These are phyloP conservation scores for Poicephalus meyeri DNA, from an alignment of 2,113 vertebrate species.

Conservation along the genomic window DNA sequence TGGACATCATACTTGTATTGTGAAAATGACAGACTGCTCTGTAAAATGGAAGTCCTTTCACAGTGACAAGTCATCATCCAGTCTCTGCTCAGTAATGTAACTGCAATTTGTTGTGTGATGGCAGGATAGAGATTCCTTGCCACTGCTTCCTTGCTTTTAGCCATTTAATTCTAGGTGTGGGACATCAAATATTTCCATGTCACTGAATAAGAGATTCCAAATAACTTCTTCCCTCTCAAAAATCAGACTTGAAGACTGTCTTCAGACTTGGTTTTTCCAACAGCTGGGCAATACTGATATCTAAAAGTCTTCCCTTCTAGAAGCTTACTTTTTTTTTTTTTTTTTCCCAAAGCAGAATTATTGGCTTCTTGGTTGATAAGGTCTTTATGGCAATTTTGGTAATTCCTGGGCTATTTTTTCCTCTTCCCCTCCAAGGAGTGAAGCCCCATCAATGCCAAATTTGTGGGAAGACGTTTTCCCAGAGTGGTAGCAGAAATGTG, in stretches of 20 bases:
- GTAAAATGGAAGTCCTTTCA: neutral
- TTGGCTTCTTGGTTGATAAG: neutral
- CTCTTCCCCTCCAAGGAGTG: conserved; percentile 81
- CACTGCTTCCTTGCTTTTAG: neutral
- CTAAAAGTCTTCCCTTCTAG: neutral
- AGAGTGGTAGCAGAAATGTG: conserved; percentile 96
- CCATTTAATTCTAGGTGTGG: neutral
- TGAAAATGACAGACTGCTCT: neutral
- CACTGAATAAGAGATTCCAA: neutral
- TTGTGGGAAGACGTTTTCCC: conserved; percentile 96
- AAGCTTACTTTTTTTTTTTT: neutral
- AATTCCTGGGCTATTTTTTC: conserved; percentile 1
- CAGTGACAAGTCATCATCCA: neutral
- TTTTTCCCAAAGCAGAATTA: neutral
- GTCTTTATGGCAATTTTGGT: neutral
- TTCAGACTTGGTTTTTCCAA: neutral
- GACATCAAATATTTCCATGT: neutral
- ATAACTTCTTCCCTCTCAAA: neutral
- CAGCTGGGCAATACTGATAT: neutral
- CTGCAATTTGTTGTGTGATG: neutral
- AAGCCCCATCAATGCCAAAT: conserved; percentile 95
- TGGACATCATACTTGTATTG: neutral
- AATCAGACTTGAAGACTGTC: neutral
- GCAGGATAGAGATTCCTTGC: neutral
- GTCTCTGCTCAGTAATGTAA: neutral